Evolutionary conservation across 2,797 vertebrate genomes (phyloP), one percentile per base, ranked within the genome.

Genomic region (Mycteria americana): DNA sequence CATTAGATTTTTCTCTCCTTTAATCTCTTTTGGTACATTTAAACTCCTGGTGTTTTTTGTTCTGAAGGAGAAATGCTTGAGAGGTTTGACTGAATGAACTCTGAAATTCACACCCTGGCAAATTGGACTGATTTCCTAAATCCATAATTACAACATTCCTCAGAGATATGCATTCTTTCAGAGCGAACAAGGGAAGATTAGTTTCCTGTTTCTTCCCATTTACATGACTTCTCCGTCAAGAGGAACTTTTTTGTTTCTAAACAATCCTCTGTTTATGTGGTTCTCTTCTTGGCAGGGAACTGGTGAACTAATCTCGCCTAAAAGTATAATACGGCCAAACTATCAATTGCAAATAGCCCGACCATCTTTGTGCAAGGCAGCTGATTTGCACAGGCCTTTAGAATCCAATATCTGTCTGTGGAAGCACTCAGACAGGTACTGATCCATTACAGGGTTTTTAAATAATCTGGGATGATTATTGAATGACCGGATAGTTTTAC

Each of bases 61-160:
- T 94, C 93, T 54, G 80, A 88, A 86, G 67, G 60, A 93, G 63
- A 92, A 94, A 96, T 93, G 94, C 94, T 94, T 95, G 83, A 94
- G 87, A 96, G 75, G 83, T 84, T 59, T 95, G 94, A 91, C 87
- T 97, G 96, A 96, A 95, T 95, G 91, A 95, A 91, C 93, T 79
- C 89, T 93, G 95, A 95, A 95, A 97, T 97, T 94, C 96, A 97
- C 97, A 96, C 94, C 92, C 95, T 68, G 37, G 88, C 95, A 97
- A 94, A 86, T 24, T 92, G 85, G 73, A 74, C 95, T 78, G 93
- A 95, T 95, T 95, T 96, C 87, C 95, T 95, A 94, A 95, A 97
- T 95, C 96, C 97, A 94, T 94, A 97, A 97, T 97, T 94, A 89
- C 94, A 91, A 81, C 94, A 93, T 96, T 95, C 96, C 94, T 93